Conservation (phyloP, 2,797 vertebrate genomes). For the Typhlichthys eigenmanni region DNA sequence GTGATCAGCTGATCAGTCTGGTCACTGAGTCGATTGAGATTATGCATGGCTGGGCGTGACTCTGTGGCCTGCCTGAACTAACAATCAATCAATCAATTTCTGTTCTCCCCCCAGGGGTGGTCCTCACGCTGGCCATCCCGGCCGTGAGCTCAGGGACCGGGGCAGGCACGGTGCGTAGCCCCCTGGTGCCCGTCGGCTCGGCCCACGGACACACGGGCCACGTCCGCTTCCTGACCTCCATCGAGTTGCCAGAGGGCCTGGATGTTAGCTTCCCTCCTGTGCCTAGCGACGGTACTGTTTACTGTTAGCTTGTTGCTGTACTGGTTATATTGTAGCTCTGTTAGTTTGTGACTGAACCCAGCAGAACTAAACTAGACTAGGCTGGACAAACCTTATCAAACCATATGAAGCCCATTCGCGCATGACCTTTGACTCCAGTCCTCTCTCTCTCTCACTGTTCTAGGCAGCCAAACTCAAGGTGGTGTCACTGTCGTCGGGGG, state of each 20-base stretch:
- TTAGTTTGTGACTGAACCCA: too few relatives aligned
- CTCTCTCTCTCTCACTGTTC: neutral
- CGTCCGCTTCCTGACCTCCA: slow-evolving; percentile 93
- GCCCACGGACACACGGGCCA: slow-evolving; percentile 98
- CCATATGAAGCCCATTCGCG: neutral
- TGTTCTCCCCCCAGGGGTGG: slow-evolving; percentile 77
- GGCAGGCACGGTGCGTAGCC: slow-evolving; percentile 71
- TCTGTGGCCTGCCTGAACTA: too few relatives aligned
- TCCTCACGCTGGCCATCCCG: slow-evolving; percentile 86
- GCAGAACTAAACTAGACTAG: neutral
- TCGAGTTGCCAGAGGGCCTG: slow-evolving; percentile 91
- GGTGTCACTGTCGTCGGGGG: slow-evolving; percentile 66
- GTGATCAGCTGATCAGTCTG: too few relatives aligned
- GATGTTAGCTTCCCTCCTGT: slow-evolving; percentile 83
- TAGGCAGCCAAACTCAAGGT: slow-evolving; percentile 73
- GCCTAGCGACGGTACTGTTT: slow-evolving; percentile 63
- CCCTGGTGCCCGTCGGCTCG: slow-evolving; percentile 85
- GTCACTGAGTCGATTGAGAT: too few relatives aligned
- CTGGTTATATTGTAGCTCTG: too few relatives aligned
- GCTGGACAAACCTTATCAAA: neutral
- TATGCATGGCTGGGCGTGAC: too few relatives aligned
- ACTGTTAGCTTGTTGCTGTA: too few relatives aligned
- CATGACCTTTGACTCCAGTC: neutral
- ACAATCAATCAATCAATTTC: too few relatives aligned
- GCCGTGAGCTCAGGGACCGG: slow-evolving; percentile 78